These are phyloP conservation scores for Agriopis marginaria DNA, from an alignment of 2,888 invertebrate species.

Conservation along the genomic window DNA sequence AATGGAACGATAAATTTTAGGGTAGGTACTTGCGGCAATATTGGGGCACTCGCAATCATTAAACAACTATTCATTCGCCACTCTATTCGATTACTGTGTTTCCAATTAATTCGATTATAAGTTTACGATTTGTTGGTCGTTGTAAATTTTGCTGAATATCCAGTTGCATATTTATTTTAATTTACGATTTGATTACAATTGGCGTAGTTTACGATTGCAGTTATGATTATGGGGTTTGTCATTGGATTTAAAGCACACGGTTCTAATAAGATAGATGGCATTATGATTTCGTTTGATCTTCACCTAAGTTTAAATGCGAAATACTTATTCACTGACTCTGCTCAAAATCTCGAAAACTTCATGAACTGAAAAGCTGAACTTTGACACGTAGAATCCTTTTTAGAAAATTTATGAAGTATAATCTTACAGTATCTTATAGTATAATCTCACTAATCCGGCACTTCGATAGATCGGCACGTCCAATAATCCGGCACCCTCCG, in stretches of 20 bases:
- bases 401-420: no score
- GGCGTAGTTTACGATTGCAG: constrained; percentile 70
- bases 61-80: constrained; percentile 63
- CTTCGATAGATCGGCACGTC: no score
- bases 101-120: constrained; percentile 75
- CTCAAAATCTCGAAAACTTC: no score
- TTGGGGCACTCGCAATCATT: constrained; percentile 65
- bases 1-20: constrained; percentile 43
- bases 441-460: no score
- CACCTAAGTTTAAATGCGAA: no score
- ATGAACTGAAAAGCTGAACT: background rate
- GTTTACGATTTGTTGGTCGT: constrained; percentile 80
- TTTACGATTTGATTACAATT: constrained; percentile 78
- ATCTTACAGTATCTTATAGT: no score
- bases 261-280: background rate
- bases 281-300: no score
- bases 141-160: constrained; percentile 72
- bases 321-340: no score
- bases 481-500: no score
- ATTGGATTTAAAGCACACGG: background rate
- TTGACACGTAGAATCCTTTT: no score
- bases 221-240: constrained; percentile 48
- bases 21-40: constrained; percentile 51
- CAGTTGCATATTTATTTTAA: constrained; percentile 58
- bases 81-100: constrained; percentile 59